Evolutionary conservation across 1,140 invertebrate species (phyloP), one percentile per base, ranked within the genome.

Genomic region (Potamilus streckersoni): DNA sequence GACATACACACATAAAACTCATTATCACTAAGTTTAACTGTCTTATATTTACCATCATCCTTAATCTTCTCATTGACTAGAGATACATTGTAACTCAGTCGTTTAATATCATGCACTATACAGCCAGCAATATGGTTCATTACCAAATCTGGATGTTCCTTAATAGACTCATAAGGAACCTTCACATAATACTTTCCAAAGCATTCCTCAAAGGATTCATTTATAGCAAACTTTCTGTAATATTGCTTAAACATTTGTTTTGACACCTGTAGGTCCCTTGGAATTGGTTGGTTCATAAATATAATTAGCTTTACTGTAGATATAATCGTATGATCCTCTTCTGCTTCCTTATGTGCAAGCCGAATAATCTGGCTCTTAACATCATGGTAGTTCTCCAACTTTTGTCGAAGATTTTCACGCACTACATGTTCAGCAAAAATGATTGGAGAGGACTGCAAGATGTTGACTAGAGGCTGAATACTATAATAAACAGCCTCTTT

Each of bases 381-480:
- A 67, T 79, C 78, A 58, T 77, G 27, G 67, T 84, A 84, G 49
- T 77, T 73, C 8, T 70, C 68, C 16, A 84, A 67, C 68, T 79
- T 81, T 63, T 74, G 74, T 15, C 83, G 68, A 13, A 84, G 76
- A 61, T 76, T 80, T 60, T 84, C 79, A 23, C 82, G 59, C 1
- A 83, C 82, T 17, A 77, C 78, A 72, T 74, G 81, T 55, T 84
- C 83, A 19, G 78, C 75, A 77, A 84, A 84, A 15, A 84, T 67
- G 19, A 75, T 55, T 58, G 81, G 81, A 1, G 80, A 80, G 49
- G 73, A 71, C 66, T 81, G 82, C 5, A 84, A 23, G 13, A 62
- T 59, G 8, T 84, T 77, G 49, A 82, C 74, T 0, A 84, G 67
- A 20, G 79, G 27, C 20, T 80, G 62, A 56, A 84, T 84, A 1